These are phyloP conservation scores for Aegotheles bennettii DNA, from an alignment of 2,113 vertebrate species.

Conservation along the genomic window DNA sequence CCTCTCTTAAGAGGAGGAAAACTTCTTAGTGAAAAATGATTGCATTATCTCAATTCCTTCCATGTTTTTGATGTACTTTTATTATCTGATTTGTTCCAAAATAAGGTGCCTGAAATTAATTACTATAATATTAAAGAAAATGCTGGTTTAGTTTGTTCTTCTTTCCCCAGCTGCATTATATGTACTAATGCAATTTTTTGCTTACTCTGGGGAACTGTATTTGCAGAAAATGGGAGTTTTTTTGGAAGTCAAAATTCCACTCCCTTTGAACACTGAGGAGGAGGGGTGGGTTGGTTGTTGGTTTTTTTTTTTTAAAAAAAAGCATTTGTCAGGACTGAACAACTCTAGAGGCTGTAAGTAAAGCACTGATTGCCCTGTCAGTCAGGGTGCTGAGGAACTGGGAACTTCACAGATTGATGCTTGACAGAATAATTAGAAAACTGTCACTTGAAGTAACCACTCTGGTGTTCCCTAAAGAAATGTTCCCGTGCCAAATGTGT, in stretches of 20 bases:
- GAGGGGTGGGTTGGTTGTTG: background rate
- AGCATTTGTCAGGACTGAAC: constrained; percentile 36
- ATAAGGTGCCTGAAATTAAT: background rate
- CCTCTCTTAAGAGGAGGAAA: background rate
- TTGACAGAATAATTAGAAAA: constrained; percentile 99
- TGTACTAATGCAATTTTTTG: background rate
- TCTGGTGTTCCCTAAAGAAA: constrained; percentile 81
- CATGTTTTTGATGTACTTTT: background rate
- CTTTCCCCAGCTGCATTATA: background rate
- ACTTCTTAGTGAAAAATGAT: background rate
- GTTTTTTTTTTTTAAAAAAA: background rate
- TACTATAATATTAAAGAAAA: background rate
- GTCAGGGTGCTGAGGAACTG: constrained; percentile 81
- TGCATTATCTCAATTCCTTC: background rate
- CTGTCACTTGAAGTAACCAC: constrained; percentile 91
- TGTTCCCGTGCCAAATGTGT: constrained; percentile 62
- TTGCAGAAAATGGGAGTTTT: background rate
- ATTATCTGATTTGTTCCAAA: background rate
- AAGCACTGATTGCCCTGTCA: constrained; percentile 94
- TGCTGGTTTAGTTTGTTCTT: background rate
- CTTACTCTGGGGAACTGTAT: background rate
- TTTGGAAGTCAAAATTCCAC: background rate
- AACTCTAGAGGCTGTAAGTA: constrained; percentile 71
- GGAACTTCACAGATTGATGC: constrained; percentile 91
- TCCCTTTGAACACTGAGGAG: background rate